Percentiles rank a stretch among this genome's conserved stretches.
Evolutionary conservation across 2,113 vertebrate genomes (phyloP).

Genomic region (Nyctibius bracteatus): DNA sequence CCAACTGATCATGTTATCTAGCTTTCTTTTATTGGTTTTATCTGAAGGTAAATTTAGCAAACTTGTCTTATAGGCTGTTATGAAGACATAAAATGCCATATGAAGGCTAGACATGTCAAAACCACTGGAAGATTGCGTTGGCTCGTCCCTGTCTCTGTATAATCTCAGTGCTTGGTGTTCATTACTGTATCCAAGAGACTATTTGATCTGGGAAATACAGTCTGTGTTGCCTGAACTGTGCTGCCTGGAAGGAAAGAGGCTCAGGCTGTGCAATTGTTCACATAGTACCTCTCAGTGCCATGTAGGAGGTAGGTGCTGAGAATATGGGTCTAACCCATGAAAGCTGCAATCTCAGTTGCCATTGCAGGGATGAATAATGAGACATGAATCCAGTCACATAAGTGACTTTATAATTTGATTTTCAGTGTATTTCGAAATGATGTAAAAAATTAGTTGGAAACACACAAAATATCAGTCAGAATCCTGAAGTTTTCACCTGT

Average conservation of each 20-base stretch:
- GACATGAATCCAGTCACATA: background rate
- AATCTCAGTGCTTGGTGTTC: background rate
- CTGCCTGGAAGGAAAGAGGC: background rate
- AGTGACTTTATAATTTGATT: background rate
- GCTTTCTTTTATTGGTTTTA: background rate
- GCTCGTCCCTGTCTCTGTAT: background rate
- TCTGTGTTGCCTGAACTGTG: background rate
- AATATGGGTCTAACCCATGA: background rate
- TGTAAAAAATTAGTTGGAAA: background rate
- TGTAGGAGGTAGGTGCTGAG: background rate
- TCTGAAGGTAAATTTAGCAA: background rate
- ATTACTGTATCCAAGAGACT: background rate
- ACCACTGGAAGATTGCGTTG: background rate
- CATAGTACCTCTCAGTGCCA: fast-evolving
- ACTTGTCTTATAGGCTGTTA: background rate
- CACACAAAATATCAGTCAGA: background rate
- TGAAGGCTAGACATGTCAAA: background rate
- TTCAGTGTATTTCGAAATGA: background rate
- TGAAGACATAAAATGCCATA: background rate
- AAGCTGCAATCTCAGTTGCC: background rate
- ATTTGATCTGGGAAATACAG: background rate
- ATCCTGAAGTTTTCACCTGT: background rate
- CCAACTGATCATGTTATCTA: background rate
- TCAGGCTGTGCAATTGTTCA: background rate
- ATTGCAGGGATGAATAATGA: background rate